phyloP scores from a whole-genome alignment of 2,113 vertebrate species.

The Lepus americanus region DNA sequence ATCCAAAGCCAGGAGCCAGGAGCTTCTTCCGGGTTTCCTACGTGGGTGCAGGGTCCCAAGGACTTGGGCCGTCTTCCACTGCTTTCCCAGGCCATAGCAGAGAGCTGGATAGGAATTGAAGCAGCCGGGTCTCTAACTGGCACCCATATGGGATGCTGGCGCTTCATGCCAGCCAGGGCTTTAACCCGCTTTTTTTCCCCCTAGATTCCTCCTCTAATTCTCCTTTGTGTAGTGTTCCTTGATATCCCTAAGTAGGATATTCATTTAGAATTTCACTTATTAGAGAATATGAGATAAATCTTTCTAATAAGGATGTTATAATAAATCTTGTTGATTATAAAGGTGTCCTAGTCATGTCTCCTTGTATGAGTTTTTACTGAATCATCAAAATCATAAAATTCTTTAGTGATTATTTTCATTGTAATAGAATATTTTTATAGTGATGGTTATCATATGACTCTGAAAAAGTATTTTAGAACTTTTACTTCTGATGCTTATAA shows the following conservation, averaged over 20 bases:
- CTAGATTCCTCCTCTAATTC: neutral
- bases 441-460: constrained; percentile 2
- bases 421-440: constrained; percentile 40
- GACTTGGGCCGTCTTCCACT: too few species aligned
- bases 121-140: too few species aligned
- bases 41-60: too few species aligned
- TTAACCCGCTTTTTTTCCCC: neutral
- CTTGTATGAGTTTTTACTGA: constrained; percentile 59
- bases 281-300: constrained; percentile 50
- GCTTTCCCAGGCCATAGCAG: too few species aligned
- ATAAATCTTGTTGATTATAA: constrained; percentile 8
- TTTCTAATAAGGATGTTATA: constrained; percentile 14
- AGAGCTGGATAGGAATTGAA: too few species aligned
- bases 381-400: constrained; percentile 14
- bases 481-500: constrained; percentile 40
- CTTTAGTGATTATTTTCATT: constrained; percentile 31
- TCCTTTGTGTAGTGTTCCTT: neutral
- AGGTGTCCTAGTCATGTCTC: neutral
- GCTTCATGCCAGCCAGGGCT: too few species aligned
- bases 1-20: too few species aligned
- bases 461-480: constrained; percentile 34
- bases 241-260: neutral
- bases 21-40: too few species aligned
- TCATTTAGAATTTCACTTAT: neutral
- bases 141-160: too few species aligned